These are phyloP conservation scores for Albula glossodonta DNA, from an alignment of 2,113 vertebrate genomes.

Conservation along the genomic window DNA sequence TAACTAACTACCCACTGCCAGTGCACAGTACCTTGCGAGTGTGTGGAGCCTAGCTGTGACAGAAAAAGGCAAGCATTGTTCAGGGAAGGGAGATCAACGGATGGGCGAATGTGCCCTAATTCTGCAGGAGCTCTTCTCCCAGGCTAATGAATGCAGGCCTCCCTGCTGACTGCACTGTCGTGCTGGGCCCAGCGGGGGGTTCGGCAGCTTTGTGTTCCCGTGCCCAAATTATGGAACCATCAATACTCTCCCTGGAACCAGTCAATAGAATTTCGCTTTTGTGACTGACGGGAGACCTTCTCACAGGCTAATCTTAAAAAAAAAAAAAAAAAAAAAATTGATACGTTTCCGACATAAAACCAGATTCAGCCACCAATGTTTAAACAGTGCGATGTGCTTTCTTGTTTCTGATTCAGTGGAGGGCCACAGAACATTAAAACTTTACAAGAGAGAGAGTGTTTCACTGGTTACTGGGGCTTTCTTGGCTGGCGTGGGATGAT, in stretches of 20 bases:
- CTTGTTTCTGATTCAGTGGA: not conserved
- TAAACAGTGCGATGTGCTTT: not conserved
- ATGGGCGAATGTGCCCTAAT: conserved; percentile 76
- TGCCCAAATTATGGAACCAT: conserved; percentile 82
- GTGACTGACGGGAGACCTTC: conserved; percentile 71
- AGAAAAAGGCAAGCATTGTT: conserved; percentile 70
- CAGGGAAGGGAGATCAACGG: conserved; percentile 79
- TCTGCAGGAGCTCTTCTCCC: conserved; percentile 74
- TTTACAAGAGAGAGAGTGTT: not conserved
- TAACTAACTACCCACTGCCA: not conserved
- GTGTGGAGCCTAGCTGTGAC: conserved; percentile 45
- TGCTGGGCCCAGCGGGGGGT: conserved; percentile 75
- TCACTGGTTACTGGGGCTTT: not conserved
- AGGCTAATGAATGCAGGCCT: conserved; percentile 80
- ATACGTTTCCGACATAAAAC: conserved; percentile 63
- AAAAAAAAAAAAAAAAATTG: conserved; percentile 29
- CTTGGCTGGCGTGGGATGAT: not conserved
- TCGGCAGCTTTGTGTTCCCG: conserved; percentile 74
- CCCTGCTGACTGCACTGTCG: conserved; percentile 76
- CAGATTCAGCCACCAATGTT: conserved; percentile 28
- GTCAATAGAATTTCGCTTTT: conserved; percentile 73
- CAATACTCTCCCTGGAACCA: conserved; percentile 76
- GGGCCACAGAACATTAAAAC: not conserved
- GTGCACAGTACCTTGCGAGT: conserved; percentile 29
- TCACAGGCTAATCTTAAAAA: conserved; percentile 68